phyloP scores from a whole-genome alignment of 2,888 invertebrate species.

The Smittia aterrima region DNA sequence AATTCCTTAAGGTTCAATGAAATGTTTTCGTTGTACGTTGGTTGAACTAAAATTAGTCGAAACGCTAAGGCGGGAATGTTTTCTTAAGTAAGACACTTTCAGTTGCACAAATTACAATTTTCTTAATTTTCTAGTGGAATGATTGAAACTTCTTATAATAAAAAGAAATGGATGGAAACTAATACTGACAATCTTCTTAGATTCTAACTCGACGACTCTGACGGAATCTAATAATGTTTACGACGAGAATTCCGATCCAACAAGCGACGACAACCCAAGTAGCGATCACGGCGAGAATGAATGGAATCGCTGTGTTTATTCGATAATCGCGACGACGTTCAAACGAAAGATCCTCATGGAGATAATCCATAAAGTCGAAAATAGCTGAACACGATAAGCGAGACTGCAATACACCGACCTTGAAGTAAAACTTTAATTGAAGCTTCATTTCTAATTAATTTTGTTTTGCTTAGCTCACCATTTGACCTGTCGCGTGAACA shows the following conservation, averaged over 20 bases:
- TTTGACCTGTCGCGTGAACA: constrained; percentile 52
- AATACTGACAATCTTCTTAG: constrained; percentile 44
- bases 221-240: constrained; percentile 59
- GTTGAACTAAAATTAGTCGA: neutral
- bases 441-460: neutral
- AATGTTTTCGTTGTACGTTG: too few relatives aligned
- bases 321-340: constrained; percentile 64
- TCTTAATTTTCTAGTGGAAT: too few relatives aligned
- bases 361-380: constrained; percentile 81
- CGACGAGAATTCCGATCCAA: constrained; percentile 58
- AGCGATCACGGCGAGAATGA: constrained; percentile 64
- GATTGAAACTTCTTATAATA: neutral
- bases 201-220: constrained; percentile 49
- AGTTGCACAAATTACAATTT: neutral
- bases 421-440: neutral
- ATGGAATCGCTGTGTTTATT: constrained; percentile 70
- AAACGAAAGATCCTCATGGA: constrained; percentile 65
- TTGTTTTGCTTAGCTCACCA: constrained; percentile 45
- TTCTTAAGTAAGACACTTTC: constrained; percentile 7
- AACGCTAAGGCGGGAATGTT: neutral
- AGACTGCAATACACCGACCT: constrained; percentile 34
- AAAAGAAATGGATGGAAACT: neutral
- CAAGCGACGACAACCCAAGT: constrained; percentile 62
- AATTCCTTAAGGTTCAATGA: too few relatives aligned
- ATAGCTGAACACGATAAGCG: constrained; percentile 71